A percentile compares a stretch with the other conserved stretches of the same genome.
These are phyloP conservation scores for Amazona vittata DNA, from an alignment of 2,113 vertebrate genomes.

Conservation along the genomic window DNA sequence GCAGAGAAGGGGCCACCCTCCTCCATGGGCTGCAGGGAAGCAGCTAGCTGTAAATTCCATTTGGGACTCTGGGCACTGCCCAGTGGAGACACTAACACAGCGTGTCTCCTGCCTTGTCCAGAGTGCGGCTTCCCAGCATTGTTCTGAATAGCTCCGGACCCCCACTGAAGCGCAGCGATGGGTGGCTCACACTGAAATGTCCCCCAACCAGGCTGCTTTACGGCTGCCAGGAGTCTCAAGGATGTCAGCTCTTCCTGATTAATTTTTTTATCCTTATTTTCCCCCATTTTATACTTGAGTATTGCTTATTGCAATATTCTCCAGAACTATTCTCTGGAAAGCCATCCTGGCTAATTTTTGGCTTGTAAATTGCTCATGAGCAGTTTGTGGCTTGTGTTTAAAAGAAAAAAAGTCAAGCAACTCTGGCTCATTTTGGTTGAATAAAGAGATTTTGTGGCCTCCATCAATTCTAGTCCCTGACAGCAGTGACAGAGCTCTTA, in stretches of 20 bases:
- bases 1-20: not conserved
- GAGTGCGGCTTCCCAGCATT: slow-evolving; percentile 66
- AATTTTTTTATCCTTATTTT: slow-evolving; percentile 73
- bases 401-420: slow-evolving; percentile 15
- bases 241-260: slow-evolving; percentile 70
- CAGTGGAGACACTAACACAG: slow-evolving; percentile 67
- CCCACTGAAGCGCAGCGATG: slow-evolving; percentile 59
- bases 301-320: slow-evolving; percentile 48
- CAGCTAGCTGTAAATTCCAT: slow-evolving; percentile 21
- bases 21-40: not conserved
- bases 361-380: slow-evolving; percentile 65
- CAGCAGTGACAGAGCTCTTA: slow-evolving; percentile 64
- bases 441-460: slow-evolving; percentile 64
- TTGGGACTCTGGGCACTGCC: slow-evolving; percentile 54
- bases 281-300: slow-evolving; percentile 57
- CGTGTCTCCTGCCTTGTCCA: slow-evolving; percentile 69
- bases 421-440: slow-evolving; percentile 34
- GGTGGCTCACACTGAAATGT: slow-evolving; percentile 65
- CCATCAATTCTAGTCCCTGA: slow-evolving; percentile 60
- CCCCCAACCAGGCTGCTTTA: slow-evolving; percentile 63
- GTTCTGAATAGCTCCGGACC: slow-evolving; percentile 56
- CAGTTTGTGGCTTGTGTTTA: slow-evolving; percentile 41
- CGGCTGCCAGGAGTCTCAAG: slow-evolving; percentile 58
- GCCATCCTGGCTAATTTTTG: slow-evolving; percentile 62
- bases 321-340: slow-evolving; percentile 69